phyloP scores from a whole-genome alignment of 1,140 invertebrate genomes.

The Adelges cooleyi region DNA sequence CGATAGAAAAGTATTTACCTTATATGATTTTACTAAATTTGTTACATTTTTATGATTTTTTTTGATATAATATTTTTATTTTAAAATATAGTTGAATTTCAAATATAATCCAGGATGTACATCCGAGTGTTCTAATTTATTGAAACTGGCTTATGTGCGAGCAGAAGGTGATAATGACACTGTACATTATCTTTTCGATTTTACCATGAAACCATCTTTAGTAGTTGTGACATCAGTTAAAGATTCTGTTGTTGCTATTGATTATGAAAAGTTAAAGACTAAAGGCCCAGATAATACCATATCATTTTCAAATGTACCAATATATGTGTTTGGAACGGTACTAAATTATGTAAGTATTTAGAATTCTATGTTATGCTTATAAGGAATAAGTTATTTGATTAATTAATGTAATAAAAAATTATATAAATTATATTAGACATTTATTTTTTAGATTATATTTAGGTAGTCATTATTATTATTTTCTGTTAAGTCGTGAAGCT shows the following conservation, averaged over 20 bases:
- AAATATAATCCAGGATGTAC: slow-evolving; percentile 2
- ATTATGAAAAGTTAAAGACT: background rate
- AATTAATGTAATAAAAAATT: too few species aligned
- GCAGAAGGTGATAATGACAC: slow-evolving; percentile 12
- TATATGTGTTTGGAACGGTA: background rate
- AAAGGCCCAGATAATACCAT: background rate
- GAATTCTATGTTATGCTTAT: too few species aligned
- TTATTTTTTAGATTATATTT: too few species aligned
- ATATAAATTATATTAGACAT: too few species aligned
- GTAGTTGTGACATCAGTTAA: background rate
- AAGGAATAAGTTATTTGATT: too few species aligned
- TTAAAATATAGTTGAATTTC: background rate
- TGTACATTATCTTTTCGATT: slow-evolving; percentile 1
- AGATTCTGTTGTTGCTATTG: background rate
- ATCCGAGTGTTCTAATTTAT: background rate
- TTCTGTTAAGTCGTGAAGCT: too few species aligned
- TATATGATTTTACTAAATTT: too few species aligned
- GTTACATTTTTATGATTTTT: too few species aligned
- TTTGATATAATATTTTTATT: too few species aligned
- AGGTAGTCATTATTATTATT: too few species aligned
- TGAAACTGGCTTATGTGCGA: background rate
- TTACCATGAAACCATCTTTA: background rate
- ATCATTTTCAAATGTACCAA: background rate
- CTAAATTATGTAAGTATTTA: slow-evolving; percentile 10
- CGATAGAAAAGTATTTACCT: too few species aligned